Evolutionary conservation across 2,113 vertebrate species (phyloP), one percentile per base, ranked within the genome.

Genomic region (Sorex araneus): DNA sequence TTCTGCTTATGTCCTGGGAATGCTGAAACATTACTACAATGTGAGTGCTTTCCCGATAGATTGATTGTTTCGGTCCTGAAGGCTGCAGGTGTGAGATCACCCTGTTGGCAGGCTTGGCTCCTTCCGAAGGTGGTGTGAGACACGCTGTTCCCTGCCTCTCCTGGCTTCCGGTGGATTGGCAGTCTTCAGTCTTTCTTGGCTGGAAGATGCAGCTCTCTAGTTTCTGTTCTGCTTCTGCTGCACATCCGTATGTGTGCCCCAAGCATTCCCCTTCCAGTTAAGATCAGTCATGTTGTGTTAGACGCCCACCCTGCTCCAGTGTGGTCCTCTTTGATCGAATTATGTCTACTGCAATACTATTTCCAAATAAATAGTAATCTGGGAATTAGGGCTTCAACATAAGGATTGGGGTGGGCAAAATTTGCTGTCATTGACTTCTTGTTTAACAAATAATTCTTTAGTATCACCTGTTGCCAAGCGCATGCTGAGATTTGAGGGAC

Each of bases 401-500:
- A 82, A 64, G 70, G 45, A 30, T 36, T 47, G 32, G n/a, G 21
- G 75, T 43, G 40, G 64, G 0, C 70, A 64, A 15, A 67, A 30
- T 12, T 74, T 79, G 15, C 74, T 89, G 18, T 45, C n/a, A 63
- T 83, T 47, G 36, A 18, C 81, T 74, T 12, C 75, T 67, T 75
- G 81, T 64, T 77, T 89, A 74, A 67, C 63, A 89, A 70, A 70
- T 79, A 91, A 66, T 54, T 54, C 36, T 87, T 76, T 5, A 83
- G 10, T 93, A 32, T 75, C 28, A 54, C 1, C 64, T 92, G 4
- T 71, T 90, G 77, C 45, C 32, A 69, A 43, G 8, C 28, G 84
- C 1, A 30, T 71, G 30, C 54, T 83, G 19, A 63, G 25, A 63
- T 25, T 40, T 7, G 40, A n/a, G 40, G 40, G 40, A 40, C 3